phyloP scores from a whole-genome alignment of 2,113 vertebrate genomes.

The Chaetorhynchus papuensis region DNA sequence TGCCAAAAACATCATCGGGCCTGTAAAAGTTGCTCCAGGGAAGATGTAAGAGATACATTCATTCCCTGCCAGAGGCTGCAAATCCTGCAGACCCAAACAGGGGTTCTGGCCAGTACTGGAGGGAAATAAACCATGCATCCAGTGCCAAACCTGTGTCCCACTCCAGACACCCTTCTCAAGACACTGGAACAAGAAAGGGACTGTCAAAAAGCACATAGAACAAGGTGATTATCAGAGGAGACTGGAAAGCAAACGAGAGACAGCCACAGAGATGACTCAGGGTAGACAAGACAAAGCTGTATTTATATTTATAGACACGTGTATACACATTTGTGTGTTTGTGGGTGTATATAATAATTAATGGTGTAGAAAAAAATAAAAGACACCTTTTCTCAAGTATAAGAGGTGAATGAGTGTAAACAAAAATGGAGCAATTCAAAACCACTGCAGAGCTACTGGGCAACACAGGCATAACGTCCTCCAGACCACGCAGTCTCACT shows the following conservation, averaged over 20 bases:
- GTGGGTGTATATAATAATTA: neutral
- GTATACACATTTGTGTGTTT: neutral
- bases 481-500: neutral
- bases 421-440: neutral
- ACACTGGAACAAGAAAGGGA: neutral
- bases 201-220: neutral
- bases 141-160: neutral
- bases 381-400: neutral
- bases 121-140: neutral
- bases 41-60: neutral
- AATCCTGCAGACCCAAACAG: neutral
- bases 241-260: neutral
- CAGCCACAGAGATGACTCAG: neutral
- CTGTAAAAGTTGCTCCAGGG: neutral
- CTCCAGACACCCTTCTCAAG: neutral
- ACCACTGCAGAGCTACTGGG: neutral
- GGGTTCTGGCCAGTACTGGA: neutral
- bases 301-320: neutral
- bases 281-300: neutral
- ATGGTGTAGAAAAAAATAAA: neutral
- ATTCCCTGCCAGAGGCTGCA: neutral
- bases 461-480: neutral
- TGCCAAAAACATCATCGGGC: neutral
- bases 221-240: neutral
- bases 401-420: neutral